phyloP scores from a whole-genome alignment of 2,113 vertebrate genomes.

The Daboia siamensis region DNA sequence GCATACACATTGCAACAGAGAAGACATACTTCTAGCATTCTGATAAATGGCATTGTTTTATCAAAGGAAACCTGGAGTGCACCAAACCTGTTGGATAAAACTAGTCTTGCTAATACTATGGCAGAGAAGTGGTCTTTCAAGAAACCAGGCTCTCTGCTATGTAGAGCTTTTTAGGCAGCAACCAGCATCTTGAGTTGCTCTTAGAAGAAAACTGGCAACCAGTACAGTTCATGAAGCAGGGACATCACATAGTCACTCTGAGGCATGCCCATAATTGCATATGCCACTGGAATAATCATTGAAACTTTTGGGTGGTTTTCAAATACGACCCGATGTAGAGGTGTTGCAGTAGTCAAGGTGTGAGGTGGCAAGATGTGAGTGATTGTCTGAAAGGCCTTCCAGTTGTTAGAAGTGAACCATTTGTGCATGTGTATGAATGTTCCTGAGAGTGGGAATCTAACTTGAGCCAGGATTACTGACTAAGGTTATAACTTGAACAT shows the following conservation, averaged over 20 bases:
- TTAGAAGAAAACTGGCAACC: not conserved
- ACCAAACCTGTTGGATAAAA: not conserved
- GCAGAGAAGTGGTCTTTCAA: not conserved
- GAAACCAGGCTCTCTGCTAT: not conserved
- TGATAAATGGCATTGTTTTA: not conserved
- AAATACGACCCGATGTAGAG: not conserved
- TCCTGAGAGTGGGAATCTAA: not conserved
- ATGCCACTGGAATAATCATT: not conserved
- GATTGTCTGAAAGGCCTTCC: not conserved
- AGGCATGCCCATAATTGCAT: not conserved
- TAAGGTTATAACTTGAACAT: not conserved
- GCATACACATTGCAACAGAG: not conserved
- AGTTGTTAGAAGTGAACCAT: not conserved
- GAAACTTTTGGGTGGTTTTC: not conserved
- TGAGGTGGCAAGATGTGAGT: not conserved
- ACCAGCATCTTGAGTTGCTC: not conserved
- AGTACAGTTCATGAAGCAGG: not conserved
- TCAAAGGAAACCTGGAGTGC: not conserved
- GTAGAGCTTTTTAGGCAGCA: not conserved
- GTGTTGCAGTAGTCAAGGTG: not conserved
- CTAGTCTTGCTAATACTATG: not conserved
- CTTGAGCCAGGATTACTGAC: not conserved
- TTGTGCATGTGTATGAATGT: not conserved
- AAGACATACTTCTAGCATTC: not conserved
- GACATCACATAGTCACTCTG: not conserved